phyloP scores from a whole-genome alignment of 2,113 vertebrate species.

The Zootoca vivipara region DNA sequence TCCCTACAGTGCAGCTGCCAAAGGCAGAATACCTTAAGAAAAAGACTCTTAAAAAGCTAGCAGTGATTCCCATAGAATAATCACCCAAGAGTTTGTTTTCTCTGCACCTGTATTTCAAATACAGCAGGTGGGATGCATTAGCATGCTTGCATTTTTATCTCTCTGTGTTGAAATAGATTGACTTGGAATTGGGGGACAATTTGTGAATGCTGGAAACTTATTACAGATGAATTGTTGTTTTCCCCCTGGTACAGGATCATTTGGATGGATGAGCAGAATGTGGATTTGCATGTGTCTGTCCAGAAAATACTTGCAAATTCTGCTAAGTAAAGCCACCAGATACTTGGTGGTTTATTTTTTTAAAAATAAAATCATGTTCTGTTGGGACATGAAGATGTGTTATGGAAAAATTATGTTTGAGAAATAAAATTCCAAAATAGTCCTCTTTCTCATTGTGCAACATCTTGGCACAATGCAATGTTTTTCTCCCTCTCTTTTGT shows the following conservation, averaged over 20 bases:
- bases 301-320: neutral
- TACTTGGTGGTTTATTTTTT: neutral
- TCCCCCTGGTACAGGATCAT: neutral
- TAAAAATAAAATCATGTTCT: neutral
- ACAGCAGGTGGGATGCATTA: fast-evolving
- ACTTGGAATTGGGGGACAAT: neutral
- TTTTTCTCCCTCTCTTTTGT: neutral
- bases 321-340: neutral
- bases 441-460: neutral
- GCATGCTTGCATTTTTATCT: neutral
- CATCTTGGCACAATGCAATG: neutral
- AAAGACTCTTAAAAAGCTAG: neutral
- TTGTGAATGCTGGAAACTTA: neutral
- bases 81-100: neutral
- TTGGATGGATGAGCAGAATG: neutral
- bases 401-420: neutral
- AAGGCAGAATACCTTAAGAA: slow-evolving; percentile 24
- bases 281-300: neutral
- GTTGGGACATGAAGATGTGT: neutral
- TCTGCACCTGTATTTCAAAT: neutral
- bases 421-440: neutral
- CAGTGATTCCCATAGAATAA: slow-evolving; percentile 29
- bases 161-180: neutral
- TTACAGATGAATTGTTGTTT: neutral
- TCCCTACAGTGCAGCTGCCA: neutral